Base-by-base conservation (phyloP, 2,797 vertebrate species). In the Sciurus vulgaris region DNA sequence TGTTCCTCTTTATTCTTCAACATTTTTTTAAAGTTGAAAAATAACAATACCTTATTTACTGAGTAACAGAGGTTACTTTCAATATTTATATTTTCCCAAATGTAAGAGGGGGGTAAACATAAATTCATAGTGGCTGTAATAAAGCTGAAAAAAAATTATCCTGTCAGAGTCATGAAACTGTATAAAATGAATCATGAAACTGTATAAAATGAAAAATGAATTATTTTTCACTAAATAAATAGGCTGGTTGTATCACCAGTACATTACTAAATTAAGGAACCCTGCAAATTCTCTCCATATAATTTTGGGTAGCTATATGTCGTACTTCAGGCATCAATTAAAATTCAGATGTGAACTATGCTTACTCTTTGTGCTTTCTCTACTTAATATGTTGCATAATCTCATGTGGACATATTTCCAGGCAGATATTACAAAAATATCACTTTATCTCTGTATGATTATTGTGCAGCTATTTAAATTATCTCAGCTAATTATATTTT, bases 251-350 rank as follows among this genome's bases (percentile, higher is more conserved):
- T 83, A 4, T 78, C 77, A 88, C 47, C 81, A 69, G 35, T 47
- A 84, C 86, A 51, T 72, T 79, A 97, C 41, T 94, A 24, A 56
- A 96, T 92, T 90, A 51, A 95, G 78, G 94, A 97, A 20, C 86
- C 74, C 88, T 97, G 51, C 93, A 89, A 96, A 97, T 96, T 97
- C 70, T 97, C 94, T 82, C n/a, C 86, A 89, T 69, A 78, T 61
- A 88, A 49, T 93, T 95, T 96, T 97, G 73, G 88, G 97, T 83
- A 94, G 94, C 12, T 94, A 69, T 70, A 59, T 86, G 69, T 98
- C 85, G 96, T 63, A 15, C 83, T 96, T 95, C n/a, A 44, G 12
- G 87, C 86, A 94, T 95, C 92, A 96, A 33, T 96, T 98, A 97
- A 96, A 97, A 96, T 86, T 86, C 95, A 94, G 65, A 86, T 86